Evolutionary conservation across 2,888 invertebrate species (phyloP), one percentile per base, ranked within the genome.

Genomic region (Drosophila niveifrons): DNA sequence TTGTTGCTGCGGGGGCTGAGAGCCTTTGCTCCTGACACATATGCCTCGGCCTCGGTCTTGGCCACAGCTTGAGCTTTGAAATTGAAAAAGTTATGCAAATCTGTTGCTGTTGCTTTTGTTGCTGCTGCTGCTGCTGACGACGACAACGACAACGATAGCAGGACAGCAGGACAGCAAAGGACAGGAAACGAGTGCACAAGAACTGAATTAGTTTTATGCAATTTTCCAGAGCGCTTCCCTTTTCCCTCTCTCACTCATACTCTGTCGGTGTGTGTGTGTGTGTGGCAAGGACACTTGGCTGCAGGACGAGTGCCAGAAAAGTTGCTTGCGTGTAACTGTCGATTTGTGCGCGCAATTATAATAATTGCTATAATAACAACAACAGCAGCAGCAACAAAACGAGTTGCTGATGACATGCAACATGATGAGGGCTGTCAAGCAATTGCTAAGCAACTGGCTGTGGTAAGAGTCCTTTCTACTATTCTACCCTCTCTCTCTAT

Each of bases 71-170:
- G 85, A 88, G 87, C 84, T 82, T 83, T 86, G 68, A 85, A 85
- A 85, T 85, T 88, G 88, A 85, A 85, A 85, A 85, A 85, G 88
- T 85, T 85, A 85, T 85, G 85, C 88, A 85, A 85, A 85, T 85
- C 81, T 71, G 63, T 18, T 76, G 74, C 51, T 66, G 66, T 8
- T 58, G 57, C 28, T 66, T 58, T 47, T 63, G 66, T 15, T 51
- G 46, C 36, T 39, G 18, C 11, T 44, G 52, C 34, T 61, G 53
- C 8, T 56, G 56, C 18, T 50, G 48, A 23, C 28, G 50, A 36
- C 39, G 47, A 47, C 56, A n/a, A 36, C 36, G n/a, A 31, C 31
- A 3, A 29, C 3, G n/a, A n/a, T n/a, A n/a, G n/a, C 23, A 10
- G 31, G 82, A 66, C 79, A 68, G 59, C 75, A 80, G 77, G 76